Evolutionary conservation across 2,113 vertebrate species (phyloP), one percentile per base, ranked within the genome.

Genomic region (Colius striatus): DNA sequence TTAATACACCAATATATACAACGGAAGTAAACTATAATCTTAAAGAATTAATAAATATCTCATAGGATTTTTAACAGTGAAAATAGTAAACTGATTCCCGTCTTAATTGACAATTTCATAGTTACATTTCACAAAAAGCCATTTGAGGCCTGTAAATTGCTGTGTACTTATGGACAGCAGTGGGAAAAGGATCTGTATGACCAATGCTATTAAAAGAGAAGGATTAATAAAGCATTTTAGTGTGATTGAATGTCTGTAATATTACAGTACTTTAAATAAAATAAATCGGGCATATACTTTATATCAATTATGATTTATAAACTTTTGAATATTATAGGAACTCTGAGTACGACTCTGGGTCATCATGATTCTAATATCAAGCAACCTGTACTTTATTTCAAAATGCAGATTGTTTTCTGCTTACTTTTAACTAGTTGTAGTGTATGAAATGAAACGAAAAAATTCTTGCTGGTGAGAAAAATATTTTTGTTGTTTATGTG

Each of bases 81-180:
- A 75, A 68, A 21, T 10, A 38, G 1, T 2, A 4, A 63, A 58
- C 79, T 48, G 79, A 32, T 58, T 79, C 11, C 8, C 48, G 23
- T 9, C 6, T 85, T 63, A 72, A 82, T 7, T 55, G 14, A 51
- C 45, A 51, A 23, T 83, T 88, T 76, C 53, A 60, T 26, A 26
- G 36, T 43, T 63, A 51, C 4, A 11, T 53, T 74, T 67, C 75
- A 75, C 14, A 54, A 63, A 85, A 58, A 84, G 13, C 1, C 1
- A 11, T 75, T 30, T 51, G 32, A 90, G 48, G 13, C 9, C 41
- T 65, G 15, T 61, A 61, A 66, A 77, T 32, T 53, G 3, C 54
- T 43, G 0, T 25, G 27, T 32, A 15, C 13, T 57, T 57, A 21
- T 55, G 17, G 20, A 61, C 2, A 0, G 1, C 41, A 81, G 22